Evolutionary conservation across 2,797 vertebrate species (phyloP), one percentile per base, ranked within the genome.

Genomic region (Labroides dimidiatus): DNA sequence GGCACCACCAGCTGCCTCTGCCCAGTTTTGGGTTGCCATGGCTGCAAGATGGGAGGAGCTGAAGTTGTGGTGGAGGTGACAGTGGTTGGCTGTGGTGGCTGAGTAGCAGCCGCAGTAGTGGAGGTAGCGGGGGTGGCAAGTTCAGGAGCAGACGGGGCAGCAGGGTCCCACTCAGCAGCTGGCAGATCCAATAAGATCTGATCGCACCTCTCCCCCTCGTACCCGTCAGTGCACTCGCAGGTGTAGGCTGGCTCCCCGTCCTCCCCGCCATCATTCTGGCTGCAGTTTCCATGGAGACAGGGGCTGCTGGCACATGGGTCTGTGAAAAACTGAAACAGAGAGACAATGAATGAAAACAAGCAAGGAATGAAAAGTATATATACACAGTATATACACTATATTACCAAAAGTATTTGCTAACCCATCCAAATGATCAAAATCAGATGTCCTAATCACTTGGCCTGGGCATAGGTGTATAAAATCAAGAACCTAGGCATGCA

Each of bases 241-340:
- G 94, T 85, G 88, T 96, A 98, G 69, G 94, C 92, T 36, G 90
- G 87, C 51, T 87, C 90, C 16, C 86, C 89, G 4, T 85, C 42
- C 48, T 91, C 91, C 11, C 82, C 86, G 0, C 89, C 76, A 0
- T 84, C 33, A 0, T 81, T 90, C 52, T 57, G 88, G 91, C 95
- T 98, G 89, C 98, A 99, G 96, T 99, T 98, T 81, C 98, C 97
- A 96, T 98, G 96, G 95, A 91, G 93, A 97, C 98, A 99, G 47
- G 98, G 98, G 87, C 93, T 96, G 94, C 96, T 97, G 91, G 94
- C 89, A 80, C 98, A 99, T 41, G 95, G 95, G 89, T 99, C 97
- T 87, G 90, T 93, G 90, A 96, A 91, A 90, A 98, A 96, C 98
- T 99, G 91, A 78, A 87, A 79, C 16, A 52, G 24, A 33, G 50